Evolutionary conservation across 1,140 invertebrate genomes (phyloP).

Genomic region (Apis florea): DNA sequence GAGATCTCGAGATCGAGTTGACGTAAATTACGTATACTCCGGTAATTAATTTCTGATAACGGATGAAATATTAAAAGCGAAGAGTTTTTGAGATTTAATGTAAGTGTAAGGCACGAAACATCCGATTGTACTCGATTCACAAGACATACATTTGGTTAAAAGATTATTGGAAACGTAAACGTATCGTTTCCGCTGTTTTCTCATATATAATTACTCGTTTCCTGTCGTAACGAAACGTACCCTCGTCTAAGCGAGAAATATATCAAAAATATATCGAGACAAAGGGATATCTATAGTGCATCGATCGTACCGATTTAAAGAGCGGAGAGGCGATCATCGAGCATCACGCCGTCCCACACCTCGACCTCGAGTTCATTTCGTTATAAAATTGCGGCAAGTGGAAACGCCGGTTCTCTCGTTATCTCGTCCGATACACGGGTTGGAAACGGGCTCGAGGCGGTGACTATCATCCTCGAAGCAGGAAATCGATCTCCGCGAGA

Average conservation of each 20-base stretch:
- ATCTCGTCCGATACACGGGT: not conserved
- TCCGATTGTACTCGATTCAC: too few species aligned
- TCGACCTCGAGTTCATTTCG: too few species aligned
- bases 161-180: too few species aligned
- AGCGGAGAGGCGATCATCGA: not conserved
- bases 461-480: not conserved
- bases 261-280: too few species aligned
- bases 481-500: conserved; percentile 23
- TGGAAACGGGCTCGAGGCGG: not conserved
- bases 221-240: too few species aligned
- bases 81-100: not conserved
- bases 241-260: too few species aligned
- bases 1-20: not conserved
- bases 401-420: not conserved
- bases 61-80: too few species aligned
- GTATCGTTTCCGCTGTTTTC: too few species aligned
- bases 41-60: not conserved
- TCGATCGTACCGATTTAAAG: not conserved
- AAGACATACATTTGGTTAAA: too few species aligned
- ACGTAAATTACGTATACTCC: not conserved
- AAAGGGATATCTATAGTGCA: not conserved
- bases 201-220: too few species aligned
- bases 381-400: not conserved
- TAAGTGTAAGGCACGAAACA: not conserved
- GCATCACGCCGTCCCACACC: not conserved